Evolutionary conservation across 2,113 vertebrate genomes (phyloP).

Genomic region (Arvicanthis niloticus): DNA sequence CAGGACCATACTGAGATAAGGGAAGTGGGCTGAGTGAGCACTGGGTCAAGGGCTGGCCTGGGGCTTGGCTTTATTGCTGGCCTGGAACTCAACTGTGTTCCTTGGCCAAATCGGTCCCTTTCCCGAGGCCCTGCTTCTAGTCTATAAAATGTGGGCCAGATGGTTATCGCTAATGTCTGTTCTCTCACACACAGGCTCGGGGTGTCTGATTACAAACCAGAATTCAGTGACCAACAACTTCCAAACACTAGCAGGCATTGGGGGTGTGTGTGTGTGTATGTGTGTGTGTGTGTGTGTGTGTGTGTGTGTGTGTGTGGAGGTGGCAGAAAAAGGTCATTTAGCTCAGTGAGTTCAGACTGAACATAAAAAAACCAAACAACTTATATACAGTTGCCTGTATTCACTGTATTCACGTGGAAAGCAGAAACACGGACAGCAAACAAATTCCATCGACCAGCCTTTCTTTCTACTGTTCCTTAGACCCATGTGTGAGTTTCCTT

Average conservation of each 20-base stretch:
- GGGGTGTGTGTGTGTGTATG: too few species aligned
- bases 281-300: too few species aligned
- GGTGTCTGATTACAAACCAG: not conserved
- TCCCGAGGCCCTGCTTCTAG: not conserved
- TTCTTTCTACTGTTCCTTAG: not conserved
- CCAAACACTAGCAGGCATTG: not conserved
- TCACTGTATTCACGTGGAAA: not conserved
- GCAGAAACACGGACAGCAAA: not conserved
- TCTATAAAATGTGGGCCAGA: not conserved
- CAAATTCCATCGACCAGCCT: not conserved
- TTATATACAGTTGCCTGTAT: not conserved
- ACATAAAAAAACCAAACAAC: conserved; percentile 26
- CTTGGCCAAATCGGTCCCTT: not conserved
- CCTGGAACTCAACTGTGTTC: not conserved
- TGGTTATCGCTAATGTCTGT: not conserved
- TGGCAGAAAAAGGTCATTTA: not conserved
- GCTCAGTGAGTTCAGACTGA: conserved; percentile 9
- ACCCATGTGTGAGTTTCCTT: not conserved
- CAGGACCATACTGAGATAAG: not conserved
- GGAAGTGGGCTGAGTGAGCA: not conserved
- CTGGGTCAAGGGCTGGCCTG: not conserved
- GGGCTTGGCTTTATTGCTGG: not conserved
- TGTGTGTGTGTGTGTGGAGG: too few species aligned
- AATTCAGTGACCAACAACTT: not conserved
- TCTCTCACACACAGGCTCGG: not conserved